Evolutionary conservation across 2,888 invertebrate species (phyloP).

Genomic region (Nemotelus nigrinus): DNA sequence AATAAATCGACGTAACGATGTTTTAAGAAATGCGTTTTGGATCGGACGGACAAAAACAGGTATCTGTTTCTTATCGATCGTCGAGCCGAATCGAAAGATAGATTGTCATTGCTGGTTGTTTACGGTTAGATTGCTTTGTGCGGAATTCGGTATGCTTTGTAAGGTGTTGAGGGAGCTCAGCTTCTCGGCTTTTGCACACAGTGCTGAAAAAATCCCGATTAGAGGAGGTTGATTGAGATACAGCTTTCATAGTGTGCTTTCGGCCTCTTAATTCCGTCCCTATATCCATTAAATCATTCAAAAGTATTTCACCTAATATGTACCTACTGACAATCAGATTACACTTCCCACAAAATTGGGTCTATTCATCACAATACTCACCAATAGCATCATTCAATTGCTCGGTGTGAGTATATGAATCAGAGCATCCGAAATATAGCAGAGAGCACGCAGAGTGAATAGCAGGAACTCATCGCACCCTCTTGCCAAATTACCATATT

Average conservation of each 20-base stretch:
- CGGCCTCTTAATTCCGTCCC: too few relatives aligned
- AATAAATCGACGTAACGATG: slow-evolving; percentile 35
- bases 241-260: too few relatives aligned
- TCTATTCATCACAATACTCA: neutral
- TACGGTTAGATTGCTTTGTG: neutral
- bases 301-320: too few relatives aligned
- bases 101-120: neutral
- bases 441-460: neutral
- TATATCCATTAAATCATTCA: too few relatives aligned
- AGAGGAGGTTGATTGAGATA: too few relatives aligned
- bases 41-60: neutral
- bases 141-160: too few relatives aligned
- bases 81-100: neutral
- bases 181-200: too few relatives aligned
- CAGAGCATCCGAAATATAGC: neutral
- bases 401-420: neutral
- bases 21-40: slow-evolving; percentile 1
- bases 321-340: slow-evolving; percentile 1
- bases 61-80: slow-evolving; percentile 25
- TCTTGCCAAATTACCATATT: slow-evolving; percentile 44
- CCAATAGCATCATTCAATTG: neutral
- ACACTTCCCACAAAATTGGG: slow-evolving; percentile 20
- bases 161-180: too few relatives aligned
- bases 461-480: slow-evolving; percentile 31
- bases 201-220: too few relatives aligned